These are phyloP conservation scores for Glareola pratincola DNA, from an alignment of 2,113 vertebrate genomes.

Conservation along the genomic window DNA sequence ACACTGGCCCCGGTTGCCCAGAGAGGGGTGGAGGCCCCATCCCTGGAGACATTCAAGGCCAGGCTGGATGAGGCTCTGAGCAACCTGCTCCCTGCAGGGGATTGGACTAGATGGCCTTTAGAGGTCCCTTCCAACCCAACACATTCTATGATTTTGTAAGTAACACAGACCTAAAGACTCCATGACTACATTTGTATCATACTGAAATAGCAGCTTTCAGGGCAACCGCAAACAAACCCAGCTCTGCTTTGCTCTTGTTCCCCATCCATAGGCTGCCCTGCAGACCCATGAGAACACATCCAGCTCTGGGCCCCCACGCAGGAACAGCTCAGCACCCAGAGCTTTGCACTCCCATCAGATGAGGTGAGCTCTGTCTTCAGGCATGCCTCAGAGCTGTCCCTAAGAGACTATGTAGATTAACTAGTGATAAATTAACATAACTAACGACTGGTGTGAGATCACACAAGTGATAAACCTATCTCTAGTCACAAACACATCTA, in stretches of 20 bases:
- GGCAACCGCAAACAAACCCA: background rate
- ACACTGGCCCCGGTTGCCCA: too few relatives aligned
- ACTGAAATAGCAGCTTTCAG: background rate
- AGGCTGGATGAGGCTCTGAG: too few relatives aligned
- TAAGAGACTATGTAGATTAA: background rate
- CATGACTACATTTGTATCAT: background rate
- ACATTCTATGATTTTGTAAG: background rate
- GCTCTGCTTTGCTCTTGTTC: background rate
- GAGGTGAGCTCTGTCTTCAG: background rate
- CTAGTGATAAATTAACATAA: background rate
- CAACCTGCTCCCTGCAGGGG: too few relatives aligned
- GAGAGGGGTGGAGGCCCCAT: too few relatives aligned
- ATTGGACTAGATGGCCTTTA: too few relatives aligned
- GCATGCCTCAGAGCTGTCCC: background rate
- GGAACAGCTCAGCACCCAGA: background rate
- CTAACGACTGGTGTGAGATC: background rate
- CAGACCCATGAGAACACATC: background rate
- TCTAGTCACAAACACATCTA: background rate
- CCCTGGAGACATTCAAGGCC: too few relatives aligned
- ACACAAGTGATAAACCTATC: background rate
- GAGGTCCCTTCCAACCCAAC: too few relatives aligned
- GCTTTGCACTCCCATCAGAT: background rate
- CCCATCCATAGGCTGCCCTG: background rate
- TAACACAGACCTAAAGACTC: background rate
- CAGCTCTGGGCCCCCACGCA: rapidly evolving